Base-by-base conservation (phyloP, 2,113 vertebrate genomes). In the Tachycineta bicolor region DNA sequence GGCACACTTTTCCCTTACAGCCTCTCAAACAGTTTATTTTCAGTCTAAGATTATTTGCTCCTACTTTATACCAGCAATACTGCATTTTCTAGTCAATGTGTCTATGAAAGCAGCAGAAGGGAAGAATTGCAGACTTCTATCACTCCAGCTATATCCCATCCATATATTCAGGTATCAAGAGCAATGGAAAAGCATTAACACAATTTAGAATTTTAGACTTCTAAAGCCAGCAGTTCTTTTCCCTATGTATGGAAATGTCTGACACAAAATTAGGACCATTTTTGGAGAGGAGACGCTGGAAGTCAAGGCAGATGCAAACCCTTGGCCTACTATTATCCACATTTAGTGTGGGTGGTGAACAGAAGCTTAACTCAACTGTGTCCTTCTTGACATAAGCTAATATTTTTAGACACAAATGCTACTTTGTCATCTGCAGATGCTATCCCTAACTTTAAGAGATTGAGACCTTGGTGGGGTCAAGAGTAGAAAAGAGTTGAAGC, bases 21-120 rank as follows among this genome's bases (percentile, higher is more conserved):
- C 85, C 85, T 92, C 86, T 87, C 56, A 63, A 83, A 70, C 6
- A 77, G 43, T 63, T 96, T 83, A 56, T 89, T 94, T 94, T 90
- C 68, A 63, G 34, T 47, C 80, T 77, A 33, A 90, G 58, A 80
- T 83, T 75, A 93, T 90, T 92, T 95, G 47, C 52, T 90, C 29
- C 59, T 89, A 37, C n/a, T 86, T 94, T 85, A 80, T 46, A 39
- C 52, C 33, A 68, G 56, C 44, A 84, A 81, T 92, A 93, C n/a
- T 92, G 39, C 24, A 50, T 86, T 93, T 93, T 70, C 79, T 50
- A 81, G 43, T 67, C 12, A 5, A 52, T 56, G 73, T 44, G 34
- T 16, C 50, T 43, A 21, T 31, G 60, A 73, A 80, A 74, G 67
- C 4, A 58, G 24, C 26, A 55, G 56, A 86, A 76, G 11, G 50